Evolutionary conservation across 2,797 vertebrate genomes (phyloP).

Genomic region (Luscinia megarhynchos): DNA sequence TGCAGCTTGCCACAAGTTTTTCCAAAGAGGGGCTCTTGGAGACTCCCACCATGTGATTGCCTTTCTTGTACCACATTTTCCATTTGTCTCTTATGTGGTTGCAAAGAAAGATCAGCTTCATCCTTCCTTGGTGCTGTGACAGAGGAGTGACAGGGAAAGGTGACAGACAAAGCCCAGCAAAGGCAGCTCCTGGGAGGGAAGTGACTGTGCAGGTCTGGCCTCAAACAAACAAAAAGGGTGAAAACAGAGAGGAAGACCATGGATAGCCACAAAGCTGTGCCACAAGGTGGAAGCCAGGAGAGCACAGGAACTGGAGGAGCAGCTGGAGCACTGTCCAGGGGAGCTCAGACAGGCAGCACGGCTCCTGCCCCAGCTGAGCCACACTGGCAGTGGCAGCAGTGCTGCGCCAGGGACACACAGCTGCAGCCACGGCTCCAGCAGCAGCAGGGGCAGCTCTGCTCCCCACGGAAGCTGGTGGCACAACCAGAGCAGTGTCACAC

Average conservation of each 20-base stretch:
- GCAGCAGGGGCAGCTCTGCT: background rate
- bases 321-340: background rate
- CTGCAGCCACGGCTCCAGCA: background rate
- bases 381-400: no score
- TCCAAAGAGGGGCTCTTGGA: background rate
- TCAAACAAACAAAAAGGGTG: background rate
- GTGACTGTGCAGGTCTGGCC: no score
- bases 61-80: background rate
- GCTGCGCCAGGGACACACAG: background rate
- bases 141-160: background rate
- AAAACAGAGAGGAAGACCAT: background rate
- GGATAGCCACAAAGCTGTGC: fast-evolving
- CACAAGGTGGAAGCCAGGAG: background rate
- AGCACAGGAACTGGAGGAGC: background rate
- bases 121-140: background rate
- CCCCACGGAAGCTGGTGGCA: background rate
- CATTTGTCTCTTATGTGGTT: background rate
- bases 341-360: background rate
- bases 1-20: background rate
- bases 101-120: background rate
- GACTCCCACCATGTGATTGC: background rate
- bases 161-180: background rate
- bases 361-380: fast-evolving
- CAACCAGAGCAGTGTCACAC: background rate
- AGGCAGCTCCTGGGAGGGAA: background rate